phyloP scores from a whole-genome alignment of 2,888 invertebrate genomes.

The Parnassius apollo region DNA sequence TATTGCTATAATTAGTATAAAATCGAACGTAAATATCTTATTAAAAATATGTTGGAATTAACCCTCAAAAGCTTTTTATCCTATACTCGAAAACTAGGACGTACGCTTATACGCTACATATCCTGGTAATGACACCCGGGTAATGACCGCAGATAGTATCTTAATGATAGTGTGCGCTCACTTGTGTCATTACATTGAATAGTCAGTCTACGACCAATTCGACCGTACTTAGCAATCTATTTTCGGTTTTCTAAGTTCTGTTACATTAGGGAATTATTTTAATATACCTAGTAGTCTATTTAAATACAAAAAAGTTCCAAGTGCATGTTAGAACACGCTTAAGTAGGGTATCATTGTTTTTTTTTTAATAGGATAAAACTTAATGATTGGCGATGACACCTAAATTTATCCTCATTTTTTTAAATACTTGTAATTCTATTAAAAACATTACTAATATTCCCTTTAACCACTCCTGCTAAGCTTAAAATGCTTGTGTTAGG shows the following conservation, averaged over 20 bases:
- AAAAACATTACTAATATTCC: too few species aligned
- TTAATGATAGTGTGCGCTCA: conserved; percentile 61
- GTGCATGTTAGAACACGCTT: too few species aligned
- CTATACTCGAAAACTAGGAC: conserved; percentile 23
- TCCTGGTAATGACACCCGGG: conserved; percentile 44
- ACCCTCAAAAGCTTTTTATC: conserved; percentile 16
- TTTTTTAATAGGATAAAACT: too few species aligned
- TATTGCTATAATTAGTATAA: too few species aligned
- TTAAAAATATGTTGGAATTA: conserved; percentile 9
- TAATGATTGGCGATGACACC: too few species aligned
- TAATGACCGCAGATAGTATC: conserved; percentile 70
- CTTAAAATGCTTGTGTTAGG: too few species aligned
- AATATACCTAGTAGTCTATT: background rate
- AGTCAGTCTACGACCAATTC: conserved; percentile 34
- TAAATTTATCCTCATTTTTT: too few species aligned
- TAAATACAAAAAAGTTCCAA: too few species aligned
- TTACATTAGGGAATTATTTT: conserved; percentile 7
- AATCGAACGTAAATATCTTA: background rate
- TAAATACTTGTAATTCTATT: too few species aligned
- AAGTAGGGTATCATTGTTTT: too few species aligned
- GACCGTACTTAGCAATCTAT: conserved; percentile 29
- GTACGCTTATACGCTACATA: conserved; percentile 25
- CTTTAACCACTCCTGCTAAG: too few species aligned
- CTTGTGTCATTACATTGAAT: conserved; percentile 58
- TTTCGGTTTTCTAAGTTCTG: conserved; percentile 20